Conservation (phyloP, 2,888 invertebrate species). For the Spisula subtruncata region DNA sequence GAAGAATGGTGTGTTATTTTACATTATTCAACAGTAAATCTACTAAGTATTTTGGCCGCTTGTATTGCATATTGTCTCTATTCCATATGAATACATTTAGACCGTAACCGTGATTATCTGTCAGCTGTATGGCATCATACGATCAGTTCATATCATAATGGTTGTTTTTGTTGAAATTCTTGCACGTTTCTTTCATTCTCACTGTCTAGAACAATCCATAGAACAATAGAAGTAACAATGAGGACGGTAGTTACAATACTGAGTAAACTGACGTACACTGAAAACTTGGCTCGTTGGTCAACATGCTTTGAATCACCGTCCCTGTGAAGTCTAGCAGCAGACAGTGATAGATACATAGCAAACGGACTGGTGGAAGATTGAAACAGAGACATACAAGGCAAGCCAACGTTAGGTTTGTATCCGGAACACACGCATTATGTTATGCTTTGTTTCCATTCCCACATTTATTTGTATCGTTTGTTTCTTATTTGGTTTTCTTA, state of each 20-base stretch:
- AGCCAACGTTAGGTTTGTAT: constrained; percentile 76
- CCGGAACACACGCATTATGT: constrained; percentile 62
- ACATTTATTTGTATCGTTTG: background rate
- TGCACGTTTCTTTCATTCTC: too few relatives aligned
- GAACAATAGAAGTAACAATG: too few relatives aligned
- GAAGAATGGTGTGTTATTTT: background rate
- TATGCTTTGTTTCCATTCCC: background rate
- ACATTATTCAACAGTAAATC: background rate
- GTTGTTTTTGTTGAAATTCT: too few relatives aligned
- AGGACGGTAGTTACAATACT: too few relatives aligned
- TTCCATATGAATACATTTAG: background rate
- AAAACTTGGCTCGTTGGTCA: constrained; percentile 68
- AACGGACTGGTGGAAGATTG: too few relatives aligned
- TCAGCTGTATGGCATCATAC: background rate
- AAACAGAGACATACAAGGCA: constrained; percentile 75
- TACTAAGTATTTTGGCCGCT: background rate
- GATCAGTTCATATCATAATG: too few relatives aligned
- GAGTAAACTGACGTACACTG: constrained; percentile 73
- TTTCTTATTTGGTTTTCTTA: constrained; percentile 46
- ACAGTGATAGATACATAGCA: too few relatives aligned
- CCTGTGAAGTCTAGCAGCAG: too few relatives aligned
- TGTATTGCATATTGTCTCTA: constrained; percentile 18
- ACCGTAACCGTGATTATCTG: background rate
- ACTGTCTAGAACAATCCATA: too few relatives aligned
- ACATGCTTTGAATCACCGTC: constrained; percentile 67